Evolutionary conservation across 2,888 invertebrate species (phyloP).

Genomic region (Osedax fenrisi): DNA sequence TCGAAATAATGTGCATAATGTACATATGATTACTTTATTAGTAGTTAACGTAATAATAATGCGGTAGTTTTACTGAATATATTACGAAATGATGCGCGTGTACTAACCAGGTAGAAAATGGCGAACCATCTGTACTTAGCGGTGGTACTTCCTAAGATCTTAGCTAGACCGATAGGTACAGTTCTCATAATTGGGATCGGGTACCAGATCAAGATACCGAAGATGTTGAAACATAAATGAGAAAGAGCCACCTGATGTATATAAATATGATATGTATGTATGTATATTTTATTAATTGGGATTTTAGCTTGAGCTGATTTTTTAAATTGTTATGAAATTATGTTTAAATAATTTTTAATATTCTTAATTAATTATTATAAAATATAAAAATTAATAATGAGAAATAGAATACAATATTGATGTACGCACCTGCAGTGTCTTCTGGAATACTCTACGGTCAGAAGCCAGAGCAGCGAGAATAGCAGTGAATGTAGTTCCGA

Average conservation of each 20-base stretch:
- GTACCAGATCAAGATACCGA: slow-evolving; percentile 54
- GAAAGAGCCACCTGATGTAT: slow-evolving; percentile 51
- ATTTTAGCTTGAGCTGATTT: no score
- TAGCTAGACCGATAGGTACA: slow-evolving; percentile 52
- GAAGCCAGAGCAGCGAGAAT: slow-evolving; percentile 42
- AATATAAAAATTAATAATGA: no score
- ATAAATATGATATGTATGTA: background rate
- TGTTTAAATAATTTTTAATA: no score
- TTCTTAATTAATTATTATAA: no score
- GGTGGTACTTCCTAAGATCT: slow-evolving; percentile 51
- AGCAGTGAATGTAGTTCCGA: slow-evolving; percentile 42
- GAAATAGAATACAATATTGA: no score
- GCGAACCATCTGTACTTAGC: slow-evolving; percentile 43
- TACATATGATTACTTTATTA: no score
- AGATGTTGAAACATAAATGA: slow-evolving; percentile 56
- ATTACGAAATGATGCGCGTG: no score
- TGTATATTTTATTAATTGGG: no score
- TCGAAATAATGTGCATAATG: no score
- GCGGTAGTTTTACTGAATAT: no score
- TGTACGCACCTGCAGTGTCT: slow-evolving; percentile 41
- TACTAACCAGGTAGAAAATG: slow-evolving; percentile 36
- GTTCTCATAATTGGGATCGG: slow-evolving; percentile 53
- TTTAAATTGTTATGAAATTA: no score
- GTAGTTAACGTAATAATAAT: no score
- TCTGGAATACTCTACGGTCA: slow-evolving; percentile 27